A percentile compares a stretch with the other conserved stretches of the same genome.
Evolutionary conservation across 2,888 invertebrate genomes (phyloP).

Genomic region (Macropis europaea): DNA sequence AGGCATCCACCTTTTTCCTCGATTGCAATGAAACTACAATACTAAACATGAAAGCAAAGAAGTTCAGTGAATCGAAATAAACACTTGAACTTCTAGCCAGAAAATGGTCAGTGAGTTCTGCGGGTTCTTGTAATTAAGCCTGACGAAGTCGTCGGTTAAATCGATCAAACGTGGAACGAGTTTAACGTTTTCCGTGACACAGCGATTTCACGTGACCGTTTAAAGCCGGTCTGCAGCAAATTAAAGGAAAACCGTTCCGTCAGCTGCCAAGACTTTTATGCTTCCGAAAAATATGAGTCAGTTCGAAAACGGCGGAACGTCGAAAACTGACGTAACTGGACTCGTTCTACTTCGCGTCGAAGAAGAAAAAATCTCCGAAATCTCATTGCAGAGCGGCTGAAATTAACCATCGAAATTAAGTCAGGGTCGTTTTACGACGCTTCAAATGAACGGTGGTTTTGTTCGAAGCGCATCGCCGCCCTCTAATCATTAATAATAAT

Average conservation of each 20-base stretch:
- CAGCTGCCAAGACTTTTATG: slow-evolving; percentile 26
- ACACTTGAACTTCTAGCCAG: too few species aligned
- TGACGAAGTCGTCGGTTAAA: not conserved
- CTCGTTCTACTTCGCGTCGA: slow-evolving; percentile 5
- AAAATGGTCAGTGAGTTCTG: slow-evolving; percentile 1
- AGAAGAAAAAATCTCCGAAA: not conserved
- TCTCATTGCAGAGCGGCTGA: not conserved
- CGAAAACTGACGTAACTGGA: slow-evolving; percentile 4
- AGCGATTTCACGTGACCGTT: slow-evolving; percentile 18
- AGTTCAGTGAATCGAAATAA: too few species aligned
- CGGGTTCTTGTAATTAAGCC: slow-evolving; percentile 9
- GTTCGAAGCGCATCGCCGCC: not conserved
- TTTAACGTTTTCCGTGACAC: slow-evolving; percentile 15
- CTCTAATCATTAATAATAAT: slow-evolving; percentile 6
- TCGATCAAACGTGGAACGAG: not conserved
- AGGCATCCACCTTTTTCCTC: too few species aligned
- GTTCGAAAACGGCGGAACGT: not conserved
- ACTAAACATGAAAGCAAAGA: too few species aligned
- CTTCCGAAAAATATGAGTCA: slow-evolving; percentile 16
- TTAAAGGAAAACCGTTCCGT: slow-evolving; percentile 15
- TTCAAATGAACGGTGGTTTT: not conserved
- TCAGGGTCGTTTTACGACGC: slow-evolving; percentile 10
- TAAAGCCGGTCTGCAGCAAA: slow-evolving; percentile 7
- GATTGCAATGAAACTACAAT: too few species aligned
- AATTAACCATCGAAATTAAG: slow-evolving; percentile 21